Conservation (phyloP, 2,888 invertebrate species). For the Drosophila kanekoi region DNA sequence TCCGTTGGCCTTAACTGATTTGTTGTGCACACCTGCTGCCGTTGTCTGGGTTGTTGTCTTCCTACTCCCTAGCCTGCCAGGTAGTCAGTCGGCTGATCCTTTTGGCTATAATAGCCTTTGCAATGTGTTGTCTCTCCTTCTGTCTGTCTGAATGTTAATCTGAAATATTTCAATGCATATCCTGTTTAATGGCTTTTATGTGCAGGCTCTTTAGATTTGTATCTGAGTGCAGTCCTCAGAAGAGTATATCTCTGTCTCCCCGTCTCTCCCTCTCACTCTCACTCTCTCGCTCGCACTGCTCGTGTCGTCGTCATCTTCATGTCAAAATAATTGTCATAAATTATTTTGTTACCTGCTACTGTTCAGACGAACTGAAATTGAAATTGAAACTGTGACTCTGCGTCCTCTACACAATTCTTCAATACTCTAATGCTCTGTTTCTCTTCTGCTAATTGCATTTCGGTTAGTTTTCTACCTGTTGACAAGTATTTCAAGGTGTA, state of each 20-base stretch:
- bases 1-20: conserved; percentile 53
- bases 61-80: conserved; percentile 28
- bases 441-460: conserved; percentile 50
- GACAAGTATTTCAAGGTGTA: conserved; percentile 53
- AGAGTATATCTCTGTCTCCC: not conserved
- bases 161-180: conserved; percentile 60
- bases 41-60: conserved; percentile 17
- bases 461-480: conserved; percentile 28
- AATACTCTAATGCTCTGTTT: conserved; percentile 8
- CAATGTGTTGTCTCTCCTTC: not conserved
- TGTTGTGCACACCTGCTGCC: conserved; percentile 60
- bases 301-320: conserved; percentile 44
- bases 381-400: conserved; percentile 20
- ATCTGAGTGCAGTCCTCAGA: conserved; percentile 21
- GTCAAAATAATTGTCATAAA: conserved; percentile 78
- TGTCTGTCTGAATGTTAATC: conserved; percentile 54
- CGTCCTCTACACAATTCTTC: not conserved
- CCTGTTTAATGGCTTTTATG: conserved; percentile 56
- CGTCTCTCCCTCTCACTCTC: not conserved
- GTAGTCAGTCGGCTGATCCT: conserved; percentile 55
- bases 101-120: conserved; percentile 51
- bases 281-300: conserved; percentile 9
- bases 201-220: conserved; percentile 45
- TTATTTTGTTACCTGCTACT: conserved; percentile 70
- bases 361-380: conserved; percentile 19